Evolutionary conservation across 1,140 invertebrate species (phyloP), one percentile per base, ranked within the genome.

Genomic region (Nilaparvata lugens): DNA sequence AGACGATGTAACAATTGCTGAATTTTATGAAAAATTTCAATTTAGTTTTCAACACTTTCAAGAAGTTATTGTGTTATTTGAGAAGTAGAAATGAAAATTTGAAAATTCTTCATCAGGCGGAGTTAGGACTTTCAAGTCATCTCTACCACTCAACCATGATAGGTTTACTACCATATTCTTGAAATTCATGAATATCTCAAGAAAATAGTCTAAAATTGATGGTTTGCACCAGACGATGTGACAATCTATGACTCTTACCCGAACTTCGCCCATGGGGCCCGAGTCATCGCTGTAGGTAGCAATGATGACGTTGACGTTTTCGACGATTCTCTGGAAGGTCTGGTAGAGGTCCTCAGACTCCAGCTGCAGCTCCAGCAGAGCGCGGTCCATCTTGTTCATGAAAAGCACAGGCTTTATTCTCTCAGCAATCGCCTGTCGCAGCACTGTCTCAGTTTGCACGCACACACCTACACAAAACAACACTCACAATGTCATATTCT

Each of bases 321-420:
- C 97, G 68, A 99, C 95, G 76, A 98, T 98, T 82, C 96, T 89
- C 78, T 97, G 94, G 86, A 99, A 99, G 71, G 95, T 98, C 79
- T 99, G 97, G 77, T 96, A 99, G 18, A 99, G 79, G 75, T 97
- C 94, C 80, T 99, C 97, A 66, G 89, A 84, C 53, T 93, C 94
- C 65, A 98, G 78, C 74, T 98, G 95, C 69, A 98, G 78, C 76
- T 98, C 95, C 1, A 98, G 79, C 40, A 98, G 80, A 68, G 94
- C 96, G 70, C 95, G 88, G 80, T 99, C 97, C 96, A 99, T 98
- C 79, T 98, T 98, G 88, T 99, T 98, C 95, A 98, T 98, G 87
- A 99, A 98, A 64, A 98, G 81, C 69, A 98, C 93, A 56, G 96
- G 96, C 86, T 97, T 97, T 70, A 99, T 98, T 73, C 96, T 88